phyloP scores from a whole-genome alignment of 2,113 vertebrate genomes.

The Tetraodon nigroviridis region DNA sequence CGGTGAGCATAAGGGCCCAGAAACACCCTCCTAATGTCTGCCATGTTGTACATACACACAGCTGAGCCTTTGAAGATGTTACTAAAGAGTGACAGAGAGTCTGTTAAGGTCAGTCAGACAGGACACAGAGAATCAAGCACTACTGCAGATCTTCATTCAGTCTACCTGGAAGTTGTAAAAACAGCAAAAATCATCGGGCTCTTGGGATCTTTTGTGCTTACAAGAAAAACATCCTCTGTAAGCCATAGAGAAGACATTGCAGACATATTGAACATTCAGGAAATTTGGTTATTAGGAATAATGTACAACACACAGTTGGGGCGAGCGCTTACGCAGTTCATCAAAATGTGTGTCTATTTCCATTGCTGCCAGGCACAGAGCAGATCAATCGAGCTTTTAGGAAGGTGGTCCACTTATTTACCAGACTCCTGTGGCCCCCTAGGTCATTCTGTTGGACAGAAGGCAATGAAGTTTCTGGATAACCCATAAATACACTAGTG shows the following conservation, averaged over 20 bases:
- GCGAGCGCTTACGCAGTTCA: conserved; percentile 87
- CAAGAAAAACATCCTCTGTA: conserved; percentile 94
- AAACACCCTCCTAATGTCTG: conserved; percentile 92
- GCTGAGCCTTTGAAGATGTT: conserved; percentile 98
- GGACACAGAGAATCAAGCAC: background rate
- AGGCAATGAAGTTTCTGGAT: background rate
- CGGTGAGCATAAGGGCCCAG: conserved; percentile 93
- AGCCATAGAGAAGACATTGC: conserved; percentile 15
- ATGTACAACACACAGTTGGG: background rate
- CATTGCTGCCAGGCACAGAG: conserved; percentile 92
- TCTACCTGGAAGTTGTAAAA: conserved; percentile 96
- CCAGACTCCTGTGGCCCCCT: conserved; percentile 94
- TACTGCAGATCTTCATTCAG: conserved; percentile 20
- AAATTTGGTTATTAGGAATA: background rate
- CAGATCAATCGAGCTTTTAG: conserved; percentile 94
- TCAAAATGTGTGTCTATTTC: conserved; percentile 99
- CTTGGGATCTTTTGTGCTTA: conserved; percentile 97
- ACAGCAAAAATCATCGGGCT: conserved; percentile 93
- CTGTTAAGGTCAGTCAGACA: background rate
- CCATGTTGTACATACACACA: conserved; percentile 96
- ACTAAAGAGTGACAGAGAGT: conserved; percentile 64
- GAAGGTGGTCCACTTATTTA: conserved; percentile 99
- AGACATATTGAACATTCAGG: background rate
- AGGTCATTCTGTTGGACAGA: conserved; percentile 86
- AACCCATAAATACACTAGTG: too few species aligned